Percentiles rank a stretch among this genome's conserved stretches.
phyloP scores from a whole-genome alignment of 2,888 invertebrate genomes.

The Torymus tubicola region DNA sequence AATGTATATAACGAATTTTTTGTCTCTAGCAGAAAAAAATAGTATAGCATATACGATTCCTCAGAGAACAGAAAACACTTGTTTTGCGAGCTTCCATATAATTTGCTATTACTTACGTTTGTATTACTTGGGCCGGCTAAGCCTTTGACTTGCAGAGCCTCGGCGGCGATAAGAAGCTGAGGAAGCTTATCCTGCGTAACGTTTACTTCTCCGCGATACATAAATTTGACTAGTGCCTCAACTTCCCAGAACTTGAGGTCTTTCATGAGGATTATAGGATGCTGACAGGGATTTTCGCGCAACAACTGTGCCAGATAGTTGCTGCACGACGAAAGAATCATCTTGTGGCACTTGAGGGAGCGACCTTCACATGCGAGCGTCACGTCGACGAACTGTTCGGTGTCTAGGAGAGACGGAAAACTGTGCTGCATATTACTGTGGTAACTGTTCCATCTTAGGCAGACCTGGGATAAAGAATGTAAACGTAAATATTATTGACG shows the following conservation, averaged over 20 bases:
- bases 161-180: conserved; percentile 88
- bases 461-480: conserved; percentile 78
- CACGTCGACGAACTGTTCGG: conserved; percentile 92
- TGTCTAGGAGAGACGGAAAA: conserved; percentile 85
- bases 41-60: no score
- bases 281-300: conserved; percentile 90
- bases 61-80: no score
- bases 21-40: no score
- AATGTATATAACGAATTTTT: no score
- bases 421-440: conserved; percentile 88
- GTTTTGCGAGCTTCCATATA: no score
- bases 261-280: conserved; percentile 89
- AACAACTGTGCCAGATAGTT: conserved; percentile 89
- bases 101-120: no score
- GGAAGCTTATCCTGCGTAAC: conserved; percentile 90
- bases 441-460: conserved; percentile 90
- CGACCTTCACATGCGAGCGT: conserved; percentile 92
- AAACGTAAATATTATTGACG: no score
- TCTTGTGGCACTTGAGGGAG: conserved; percentile 91
- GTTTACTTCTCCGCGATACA: conserved; percentile 94
- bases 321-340: conserved; percentile 90
- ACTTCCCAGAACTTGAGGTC: conserved; percentile 91
- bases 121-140: conserved; percentile 74
- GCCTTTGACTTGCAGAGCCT: conserved; percentile 89
- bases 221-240: conserved; percentile 91